Conservation (phyloP, 2,888 invertebrate genomes). For the Synergus itoensis region DNA sequence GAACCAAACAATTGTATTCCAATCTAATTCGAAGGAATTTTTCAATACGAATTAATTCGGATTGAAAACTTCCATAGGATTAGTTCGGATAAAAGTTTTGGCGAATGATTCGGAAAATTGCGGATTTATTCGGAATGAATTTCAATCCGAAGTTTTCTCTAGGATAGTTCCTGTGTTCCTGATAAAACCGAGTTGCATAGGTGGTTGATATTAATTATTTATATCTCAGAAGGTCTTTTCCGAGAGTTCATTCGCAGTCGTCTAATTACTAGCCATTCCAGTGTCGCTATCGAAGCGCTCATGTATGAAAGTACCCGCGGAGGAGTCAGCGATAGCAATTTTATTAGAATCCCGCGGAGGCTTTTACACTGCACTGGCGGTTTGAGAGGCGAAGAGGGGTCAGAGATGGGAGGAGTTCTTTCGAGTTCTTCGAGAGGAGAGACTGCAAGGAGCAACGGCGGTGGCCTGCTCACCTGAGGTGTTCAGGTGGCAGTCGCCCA, state of each 20-base stretch:
- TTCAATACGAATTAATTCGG: no score
- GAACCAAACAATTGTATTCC: no score
- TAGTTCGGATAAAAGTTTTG: no score
- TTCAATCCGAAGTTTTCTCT: no score
- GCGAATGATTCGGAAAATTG: no score
- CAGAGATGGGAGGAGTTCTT: slow-evolving; percentile 66
- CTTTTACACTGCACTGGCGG: slow-evolving; percentile 1
- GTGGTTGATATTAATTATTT: slow-evolving; percentile 24
- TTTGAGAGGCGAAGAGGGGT: slow-evolving; percentile 51
- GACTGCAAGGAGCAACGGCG: slow-evolving; percentile 62
- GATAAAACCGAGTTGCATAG: slow-evolving; percentile 27
- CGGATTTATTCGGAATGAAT: no score
- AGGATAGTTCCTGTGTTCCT: not conserved
- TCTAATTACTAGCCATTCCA: slow-evolving; percentile 23
- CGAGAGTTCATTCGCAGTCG: not conserved
- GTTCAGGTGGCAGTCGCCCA: slow-evolving; percentile 72
- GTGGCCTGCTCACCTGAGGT: slow-evolving; percentile 68
- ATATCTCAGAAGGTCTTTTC: slow-evolving; percentile 5
- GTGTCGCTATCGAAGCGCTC: slow-evolving; percentile 17
- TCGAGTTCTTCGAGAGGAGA: slow-evolving; percentile 53
- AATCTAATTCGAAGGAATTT: no score
- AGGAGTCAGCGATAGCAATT: slow-evolving; percentile 44
- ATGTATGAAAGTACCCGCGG: slow-evolving; percentile 26
- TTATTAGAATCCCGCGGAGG: slow-evolving; percentile 4
- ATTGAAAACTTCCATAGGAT: no score